Evolutionary conservation across 2,797 vertebrate species (phyloP), one percentile per base, ranked within the genome.

Genomic region (Menidia menidia): DNA sequence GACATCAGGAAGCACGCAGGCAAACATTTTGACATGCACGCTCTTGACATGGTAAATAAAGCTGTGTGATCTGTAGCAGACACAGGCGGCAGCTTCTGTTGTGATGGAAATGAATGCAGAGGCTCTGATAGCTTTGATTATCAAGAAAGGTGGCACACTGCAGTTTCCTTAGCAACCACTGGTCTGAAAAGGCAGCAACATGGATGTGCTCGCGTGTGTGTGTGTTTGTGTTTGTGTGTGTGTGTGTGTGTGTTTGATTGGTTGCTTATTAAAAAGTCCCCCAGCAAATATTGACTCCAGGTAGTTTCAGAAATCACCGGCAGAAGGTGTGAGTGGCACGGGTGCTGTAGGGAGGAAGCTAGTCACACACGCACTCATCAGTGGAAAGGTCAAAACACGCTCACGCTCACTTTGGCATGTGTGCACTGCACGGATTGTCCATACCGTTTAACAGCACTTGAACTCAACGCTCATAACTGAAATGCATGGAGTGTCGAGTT

Each of bases 161-260:
- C n/a, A 14, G 90, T 93, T 92, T 74, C 88, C 87, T 59, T 86
- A 86, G 90, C 83, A 91, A 92, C 91, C 57, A 44, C 10, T 76
- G 71, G 71, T 69, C 76, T 75, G 60, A 79, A 86, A 83, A 78
- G 56, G 51, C 73, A 71, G 70, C 14, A 57, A 45, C 62, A 42
- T 64, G 64, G n/a, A 47, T 80, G 54, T 67, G 60, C 4, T 19
- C 57, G 41, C 53, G 0, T 61, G 10, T 56, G 33, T 62, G 18
- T 64, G 31, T 62, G 51, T 39, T 30, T 64, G 13, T 41, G 35
- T 57, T 48, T 67, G 54, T 61, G 60, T 45, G 43, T 70, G 60
- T 72, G 53, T 75, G 71, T 77, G 69, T 51, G 50, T 47, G 50
- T 69, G 75, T 86, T 78, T 81, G 71, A 71, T 69, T 59, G 65